A percentile compares a stretch with the other conserved stretches of the same genome.
Evolutionary conservation across 2,113 vertebrate genomes (phyloP).

Genomic region (Petaurus breviceps): DNA sequence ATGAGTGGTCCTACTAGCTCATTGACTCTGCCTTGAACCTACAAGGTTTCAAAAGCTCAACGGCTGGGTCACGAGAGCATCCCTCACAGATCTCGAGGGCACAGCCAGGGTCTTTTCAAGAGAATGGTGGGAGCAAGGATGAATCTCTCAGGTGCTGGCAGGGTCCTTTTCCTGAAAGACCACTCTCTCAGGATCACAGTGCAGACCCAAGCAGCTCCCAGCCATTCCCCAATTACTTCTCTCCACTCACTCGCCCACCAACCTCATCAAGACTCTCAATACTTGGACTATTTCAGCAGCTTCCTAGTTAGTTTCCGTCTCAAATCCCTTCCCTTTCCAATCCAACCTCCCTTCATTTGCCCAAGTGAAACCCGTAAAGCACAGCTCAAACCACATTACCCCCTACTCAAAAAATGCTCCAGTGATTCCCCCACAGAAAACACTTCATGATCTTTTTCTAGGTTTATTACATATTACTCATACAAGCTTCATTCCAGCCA

Average conservation of each 20-base stretch:
- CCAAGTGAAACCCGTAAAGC: background rate
- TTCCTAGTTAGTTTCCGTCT: background rate
- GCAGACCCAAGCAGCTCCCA: background rate
- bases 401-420: background rate
- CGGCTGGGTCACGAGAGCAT: background rate
- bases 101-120: background rate
- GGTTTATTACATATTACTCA: background rate
- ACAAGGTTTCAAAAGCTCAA: conserved; percentile 28
- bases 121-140: background rate
- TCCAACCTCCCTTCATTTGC: background rate
- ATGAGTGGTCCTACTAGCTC: conserved; percentile 53
- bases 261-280: background rate
- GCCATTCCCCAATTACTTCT: background rate
- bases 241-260: background rate
- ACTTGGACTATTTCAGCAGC: background rate
- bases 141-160: conserved; percentile 35
- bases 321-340: background rate
- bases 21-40: background rate
- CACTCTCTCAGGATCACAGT: background rate
- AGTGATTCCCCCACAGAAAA: background rate
- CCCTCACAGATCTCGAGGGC: background rate
- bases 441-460: background rate
- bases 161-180: background rate
- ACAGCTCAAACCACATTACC: background rate
- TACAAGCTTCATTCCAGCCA: background rate